These are phyloP conservation scores for Serilophus lunatus DNA, from an alignment of 2,113 vertebrate genomes.

Conservation along the genomic window DNA sequence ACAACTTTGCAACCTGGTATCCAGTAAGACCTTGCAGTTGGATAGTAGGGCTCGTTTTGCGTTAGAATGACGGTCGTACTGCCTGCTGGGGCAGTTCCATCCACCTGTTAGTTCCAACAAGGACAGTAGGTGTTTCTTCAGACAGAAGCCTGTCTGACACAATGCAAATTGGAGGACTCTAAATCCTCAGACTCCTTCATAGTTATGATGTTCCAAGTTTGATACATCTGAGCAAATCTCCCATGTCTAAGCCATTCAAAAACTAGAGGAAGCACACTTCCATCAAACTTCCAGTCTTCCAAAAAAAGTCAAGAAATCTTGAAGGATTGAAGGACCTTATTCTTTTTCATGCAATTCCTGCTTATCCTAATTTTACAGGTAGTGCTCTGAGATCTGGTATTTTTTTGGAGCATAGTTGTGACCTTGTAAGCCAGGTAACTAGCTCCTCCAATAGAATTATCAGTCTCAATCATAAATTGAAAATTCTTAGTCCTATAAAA, in stretches of 20 bases:
- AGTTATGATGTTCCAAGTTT: rapidly evolving
- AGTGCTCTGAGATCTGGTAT: background rate
- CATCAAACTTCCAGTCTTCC: background rate
- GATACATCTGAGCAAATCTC: background rate
- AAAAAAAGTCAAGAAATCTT: background rate
- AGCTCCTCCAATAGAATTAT: background rate
- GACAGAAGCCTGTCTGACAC: background rate
- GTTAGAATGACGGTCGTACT: background rate
- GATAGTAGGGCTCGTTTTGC: background rate
- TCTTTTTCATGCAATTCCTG: background rate
- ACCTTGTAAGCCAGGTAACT: background rate
- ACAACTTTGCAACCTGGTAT: background rate
- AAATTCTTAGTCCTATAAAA: background rate
- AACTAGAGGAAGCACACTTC: background rate
- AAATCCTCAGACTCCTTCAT: background rate
- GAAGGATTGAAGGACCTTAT: background rate
- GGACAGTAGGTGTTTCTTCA: background rate
- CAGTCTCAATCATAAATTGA: background rate
- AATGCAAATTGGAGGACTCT: background rate
- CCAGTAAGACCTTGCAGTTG: background rate
- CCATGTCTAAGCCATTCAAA: background rate
- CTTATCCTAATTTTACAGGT: background rate
- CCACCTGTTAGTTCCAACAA: background rate
- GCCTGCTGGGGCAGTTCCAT: background rate
- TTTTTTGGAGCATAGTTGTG: background rate